Evolutionary conservation across 2,113 vertebrate genomes (phyloP).

Genomic region (Ophthalmolycus amberensis): DNA sequence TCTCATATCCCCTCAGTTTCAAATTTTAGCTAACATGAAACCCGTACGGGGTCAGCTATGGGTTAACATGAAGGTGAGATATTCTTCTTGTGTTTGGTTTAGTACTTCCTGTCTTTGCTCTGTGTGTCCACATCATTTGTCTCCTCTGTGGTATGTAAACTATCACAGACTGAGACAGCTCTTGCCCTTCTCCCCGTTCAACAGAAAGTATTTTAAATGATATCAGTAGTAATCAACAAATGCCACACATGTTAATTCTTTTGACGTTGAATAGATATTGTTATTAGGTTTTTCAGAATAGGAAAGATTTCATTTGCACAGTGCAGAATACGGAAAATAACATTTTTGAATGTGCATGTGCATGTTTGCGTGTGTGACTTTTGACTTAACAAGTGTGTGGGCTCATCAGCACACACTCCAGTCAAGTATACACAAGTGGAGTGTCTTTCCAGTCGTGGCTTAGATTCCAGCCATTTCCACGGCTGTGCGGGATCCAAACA

Average conservation of each 20-base stretch:
- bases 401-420: constrained; percentile 58
- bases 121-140: constrained; percentile 45
- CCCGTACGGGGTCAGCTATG: constrained; percentile 23
- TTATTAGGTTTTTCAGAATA: background rate
- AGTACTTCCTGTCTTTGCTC: constrained; percentile 58
- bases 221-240: background rate
- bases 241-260: background rate
- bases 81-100: constrained; percentile 62
- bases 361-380: constrained; percentile 14
- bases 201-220: background rate
- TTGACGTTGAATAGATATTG: background rate
- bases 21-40: constrained; percentile 50
- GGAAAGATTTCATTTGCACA: background rate
- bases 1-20: constrained; percentile 31
- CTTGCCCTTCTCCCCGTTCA: constrained; percentile 3
- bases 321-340: background rate
- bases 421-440: constrained; percentile 59
- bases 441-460: constrained; percentile 30
- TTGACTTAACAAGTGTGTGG: constrained; percentile 40
- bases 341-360: background rate
- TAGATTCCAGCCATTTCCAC: constrained; percentile 57
- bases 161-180: constrained; percentile 19
- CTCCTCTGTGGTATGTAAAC: constrained; percentile 64
- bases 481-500: constrained; percentile 67
- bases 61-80: constrained; percentile 62